Conservation (phyloP, 2,113 vertebrate species). For the Brachionichthys hirsutus region DNA sequence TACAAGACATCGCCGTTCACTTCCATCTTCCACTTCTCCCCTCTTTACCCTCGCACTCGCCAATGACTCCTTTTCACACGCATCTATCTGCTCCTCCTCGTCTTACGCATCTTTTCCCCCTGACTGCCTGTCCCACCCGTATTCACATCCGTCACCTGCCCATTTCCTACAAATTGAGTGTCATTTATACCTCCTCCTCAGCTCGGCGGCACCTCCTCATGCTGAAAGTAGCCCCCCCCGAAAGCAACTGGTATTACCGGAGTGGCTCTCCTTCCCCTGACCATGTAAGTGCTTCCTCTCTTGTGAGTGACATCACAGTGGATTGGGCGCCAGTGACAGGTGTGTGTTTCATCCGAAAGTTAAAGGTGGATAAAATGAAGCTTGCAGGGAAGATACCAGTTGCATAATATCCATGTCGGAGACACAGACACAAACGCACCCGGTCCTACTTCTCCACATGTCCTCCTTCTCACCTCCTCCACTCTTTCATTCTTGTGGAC, state of each 20-base stretch:
- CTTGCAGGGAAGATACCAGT: no score
- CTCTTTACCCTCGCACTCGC: constrained; percentile 47
- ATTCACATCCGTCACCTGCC: constrained; percentile 38
- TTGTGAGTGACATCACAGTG: constrained; percentile 35
- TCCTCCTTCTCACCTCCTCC: constrained; percentile 46
- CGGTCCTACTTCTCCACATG: constrained; percentile 25
- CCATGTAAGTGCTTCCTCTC: constrained; percentile 58
- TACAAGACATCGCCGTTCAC: constrained; percentile 55
- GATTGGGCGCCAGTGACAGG: no score
- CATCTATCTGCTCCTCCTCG: constrained; percentile 50
- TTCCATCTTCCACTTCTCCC: constrained; percentile 46
- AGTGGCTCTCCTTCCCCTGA: constrained; percentile 25
- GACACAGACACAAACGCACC: constrained; percentile 14
- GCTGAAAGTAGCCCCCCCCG: constrained; percentile 34
- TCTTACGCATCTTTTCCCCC: constrained; percentile 47
- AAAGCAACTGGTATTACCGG: constrained; percentile 16
- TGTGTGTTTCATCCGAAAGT: not conserved
- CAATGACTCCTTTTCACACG: constrained; percentile 66
- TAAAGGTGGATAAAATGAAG: not conserved
- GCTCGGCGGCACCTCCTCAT: constrained; percentile 16
- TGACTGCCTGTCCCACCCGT: constrained; percentile 48
- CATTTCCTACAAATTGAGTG: constrained; percentile 47
- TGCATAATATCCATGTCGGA: no score
- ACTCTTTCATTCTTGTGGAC: constrained; percentile 33
- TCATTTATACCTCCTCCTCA: constrained; percentile 43